Conservation (phyloP, 2,113 vertebrate genomes). For the Lonchura striata region DNA sequence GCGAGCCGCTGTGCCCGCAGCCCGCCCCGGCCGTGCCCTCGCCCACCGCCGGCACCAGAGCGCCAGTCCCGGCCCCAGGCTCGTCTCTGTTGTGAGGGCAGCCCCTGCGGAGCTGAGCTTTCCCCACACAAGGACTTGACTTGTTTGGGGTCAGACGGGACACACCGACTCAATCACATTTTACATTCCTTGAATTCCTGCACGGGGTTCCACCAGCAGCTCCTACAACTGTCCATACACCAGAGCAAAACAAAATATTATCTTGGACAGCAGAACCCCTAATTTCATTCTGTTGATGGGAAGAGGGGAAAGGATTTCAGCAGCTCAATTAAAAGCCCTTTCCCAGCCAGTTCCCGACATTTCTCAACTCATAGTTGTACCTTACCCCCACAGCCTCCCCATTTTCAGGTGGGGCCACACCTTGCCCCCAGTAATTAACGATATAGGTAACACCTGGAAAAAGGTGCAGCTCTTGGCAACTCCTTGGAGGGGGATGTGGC, state of each 20-base stretch:
- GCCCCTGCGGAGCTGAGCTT: background rate
- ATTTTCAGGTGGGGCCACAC: background rate
- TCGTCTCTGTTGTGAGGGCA: no score
- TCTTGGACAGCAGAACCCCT: accelerated
- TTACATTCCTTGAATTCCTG: no score
- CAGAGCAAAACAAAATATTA: background rate
- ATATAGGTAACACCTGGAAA: background rate
- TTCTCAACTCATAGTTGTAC: background rate
- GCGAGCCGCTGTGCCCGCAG: accelerated
- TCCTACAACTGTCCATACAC: background rate
- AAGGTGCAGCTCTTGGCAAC: background rate
- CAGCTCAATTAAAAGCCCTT: background rate
- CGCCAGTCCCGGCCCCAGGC: background rate
- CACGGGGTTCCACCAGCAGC: background rate
- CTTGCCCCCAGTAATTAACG: background rate
- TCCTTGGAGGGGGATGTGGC: background rate
- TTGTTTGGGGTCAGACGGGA: accelerated
- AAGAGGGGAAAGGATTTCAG: background rate
- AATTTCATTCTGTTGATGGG: background rate
- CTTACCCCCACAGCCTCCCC: no score
- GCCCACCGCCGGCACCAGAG: accelerated
- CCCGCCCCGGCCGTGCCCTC: background rate
- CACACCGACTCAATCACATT: accelerated
- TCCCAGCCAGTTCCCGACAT: background rate
- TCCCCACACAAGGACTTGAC: background rate